A percentile compares a stretch with the other conserved stretches of the same genome.
phyloP scores from a whole-genome alignment of 2,888 invertebrate genomes.

The Vanessa cardui region DNA sequence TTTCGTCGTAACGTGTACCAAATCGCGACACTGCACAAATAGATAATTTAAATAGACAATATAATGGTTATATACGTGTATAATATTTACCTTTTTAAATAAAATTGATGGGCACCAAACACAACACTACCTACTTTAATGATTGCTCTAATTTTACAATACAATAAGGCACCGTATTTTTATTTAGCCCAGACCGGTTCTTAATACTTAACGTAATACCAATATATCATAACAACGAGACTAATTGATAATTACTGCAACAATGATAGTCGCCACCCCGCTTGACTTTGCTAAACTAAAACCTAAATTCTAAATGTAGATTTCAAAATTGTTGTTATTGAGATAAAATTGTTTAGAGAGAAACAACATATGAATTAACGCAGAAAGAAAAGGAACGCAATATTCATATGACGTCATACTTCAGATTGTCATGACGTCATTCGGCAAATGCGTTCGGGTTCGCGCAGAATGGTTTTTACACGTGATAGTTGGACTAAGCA shows the following conservation, averaged over 20 bases:
- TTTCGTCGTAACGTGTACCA: neutral
- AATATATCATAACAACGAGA: neutral
- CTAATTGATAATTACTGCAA: neutral
- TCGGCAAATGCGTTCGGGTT: conserved; percentile 8
- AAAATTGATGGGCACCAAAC: neutral
- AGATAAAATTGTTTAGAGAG: conserved; percentile 7
- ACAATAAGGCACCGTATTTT: neutral
- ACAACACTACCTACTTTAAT: neutral
- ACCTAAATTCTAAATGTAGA: neutral
- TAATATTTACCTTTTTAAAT: neutral
- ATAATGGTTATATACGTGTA: neutral
- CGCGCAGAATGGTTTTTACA: conserved; percentile 3
- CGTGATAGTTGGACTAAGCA: no score
- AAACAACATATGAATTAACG: neutral
- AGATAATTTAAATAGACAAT: neutral
- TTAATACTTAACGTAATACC: neutral
- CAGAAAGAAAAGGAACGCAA: conserved; percentile 6
- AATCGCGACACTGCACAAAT: neutral
- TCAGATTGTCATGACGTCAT: conserved; percentile 8
- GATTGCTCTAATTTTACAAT: neutral
- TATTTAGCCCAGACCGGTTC: neutral
- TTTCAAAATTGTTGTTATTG: neutral
- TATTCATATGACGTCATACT: conserved; percentile 19
- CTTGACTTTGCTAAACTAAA: neutral
- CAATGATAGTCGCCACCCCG: no score